A percentile compares a stretch with the other conserved stretches of the same genome.
phyloP scores from a whole-genome alignment of 2,888 invertebrate species.

The Apoda limacodes region DNA sequence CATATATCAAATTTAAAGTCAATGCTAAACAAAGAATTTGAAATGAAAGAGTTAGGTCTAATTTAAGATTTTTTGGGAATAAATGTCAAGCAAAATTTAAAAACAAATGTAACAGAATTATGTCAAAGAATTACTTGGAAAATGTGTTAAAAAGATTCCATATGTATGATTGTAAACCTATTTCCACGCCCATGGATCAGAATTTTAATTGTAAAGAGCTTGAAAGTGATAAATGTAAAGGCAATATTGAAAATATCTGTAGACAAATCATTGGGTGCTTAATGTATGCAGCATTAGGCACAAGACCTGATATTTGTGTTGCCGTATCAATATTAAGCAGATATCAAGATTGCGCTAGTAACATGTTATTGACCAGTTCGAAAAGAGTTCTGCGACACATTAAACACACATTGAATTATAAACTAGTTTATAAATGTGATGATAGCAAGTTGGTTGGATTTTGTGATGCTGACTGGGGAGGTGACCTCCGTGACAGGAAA shows the following conservation, averaged over 20 bases:
- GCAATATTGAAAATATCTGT: background rate
- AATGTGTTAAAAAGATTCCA: background rate
- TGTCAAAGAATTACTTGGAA: background rate
- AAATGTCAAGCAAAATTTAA: background rate
- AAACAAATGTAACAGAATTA: background rate
- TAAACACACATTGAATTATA: no score
- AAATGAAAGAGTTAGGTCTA: background rate
- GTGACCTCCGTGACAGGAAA: no score
- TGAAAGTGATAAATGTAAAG: background rate
- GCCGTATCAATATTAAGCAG: conserved; percentile 9
- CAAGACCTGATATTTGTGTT: conserved; percentile 9
- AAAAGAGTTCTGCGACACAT: background rate
- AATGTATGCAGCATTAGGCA: conserved; percentile 6
- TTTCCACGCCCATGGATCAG: background rate
- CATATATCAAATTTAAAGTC: conserved; percentile 2
- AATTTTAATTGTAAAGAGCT: background rate
- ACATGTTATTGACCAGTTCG: background rate
- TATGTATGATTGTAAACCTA: background rate
- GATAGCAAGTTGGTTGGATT: no score
- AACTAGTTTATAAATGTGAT: no score
- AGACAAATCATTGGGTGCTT: conserved; percentile 6
- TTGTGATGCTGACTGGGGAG: no score
- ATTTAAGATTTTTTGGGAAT: background rate
- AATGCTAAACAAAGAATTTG: background rate
- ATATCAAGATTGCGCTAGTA: conserved; percentile 11